These are phyloP conservation scores for Drosophila mauritiana DNA, from an alignment of 1,140 invertebrate genomes.

Conservation along the genomic window DNA sequence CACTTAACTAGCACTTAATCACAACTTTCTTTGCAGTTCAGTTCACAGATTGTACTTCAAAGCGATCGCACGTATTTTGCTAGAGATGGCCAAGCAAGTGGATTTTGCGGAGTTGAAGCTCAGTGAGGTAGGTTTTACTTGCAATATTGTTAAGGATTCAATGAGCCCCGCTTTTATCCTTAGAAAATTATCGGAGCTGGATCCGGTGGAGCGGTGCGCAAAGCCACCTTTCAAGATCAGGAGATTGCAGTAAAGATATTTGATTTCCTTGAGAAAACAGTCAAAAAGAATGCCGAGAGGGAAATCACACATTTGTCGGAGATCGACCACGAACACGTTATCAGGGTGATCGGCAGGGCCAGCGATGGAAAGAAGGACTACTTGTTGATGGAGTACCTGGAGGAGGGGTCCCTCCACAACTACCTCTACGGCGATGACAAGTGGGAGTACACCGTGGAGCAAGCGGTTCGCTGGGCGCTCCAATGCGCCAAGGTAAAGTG, in stretches of 20 bases:
- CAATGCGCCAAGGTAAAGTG: conserved; percentile 23
- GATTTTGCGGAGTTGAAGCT: conserved; percentile 16
- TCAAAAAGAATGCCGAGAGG: neutral
- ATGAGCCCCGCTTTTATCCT: too few species aligned
- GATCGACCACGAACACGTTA: conserved; percentile 14
- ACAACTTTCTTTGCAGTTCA: neutral
- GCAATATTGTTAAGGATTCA: neutral
- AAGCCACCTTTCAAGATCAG: conserved; percentile 1
- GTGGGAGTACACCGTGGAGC: conserved; percentile 13
- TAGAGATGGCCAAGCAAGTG: conserved; percentile 6
- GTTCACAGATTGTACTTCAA: neutral
- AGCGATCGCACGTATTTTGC: neutral
- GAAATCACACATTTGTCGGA: conserved; percentile 17
- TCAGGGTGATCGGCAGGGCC: conserved; percentile 3
- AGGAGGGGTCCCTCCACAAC: conserved; percentile 23
- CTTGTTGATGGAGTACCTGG: conserved; percentile 31
- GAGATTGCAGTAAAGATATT: conserved; percentile 27
- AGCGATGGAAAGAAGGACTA: neutral
- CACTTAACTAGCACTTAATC: too few species aligned
- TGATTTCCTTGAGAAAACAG: neutral
- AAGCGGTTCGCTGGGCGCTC: conserved; percentile 11
- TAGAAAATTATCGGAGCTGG: conserved; percentile 8
- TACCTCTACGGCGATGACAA: conserved; percentile 5
- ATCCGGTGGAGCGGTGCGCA: conserved; percentile 2
- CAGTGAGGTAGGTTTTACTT: neutral